Base-by-base conservation (phyloP, 2,888 invertebrate species). In the Zygaena filipendulae region DNA sequence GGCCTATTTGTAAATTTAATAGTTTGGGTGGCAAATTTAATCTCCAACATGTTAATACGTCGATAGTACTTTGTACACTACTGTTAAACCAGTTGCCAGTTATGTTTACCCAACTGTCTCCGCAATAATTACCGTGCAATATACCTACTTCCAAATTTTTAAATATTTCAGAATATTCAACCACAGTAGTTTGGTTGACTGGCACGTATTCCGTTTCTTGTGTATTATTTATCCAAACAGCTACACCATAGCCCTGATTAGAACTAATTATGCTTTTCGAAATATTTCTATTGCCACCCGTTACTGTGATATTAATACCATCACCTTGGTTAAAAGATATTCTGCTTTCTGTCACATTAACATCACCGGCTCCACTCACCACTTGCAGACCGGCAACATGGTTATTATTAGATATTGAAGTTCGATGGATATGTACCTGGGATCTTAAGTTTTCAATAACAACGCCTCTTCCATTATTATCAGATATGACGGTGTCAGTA, bases 401-500 rank as follows among this genome's bases (percentile, higher is more conserved):
- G 36, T 89, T 88, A 57, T 96, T 97, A 49, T 91, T 89, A 0
- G 91, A 90, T 26, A 97, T 85, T 0, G 90, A 87, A 7, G 90
- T 90, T 20, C 88, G 84, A 49, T 93, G 90, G 25, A 97, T 83
- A 58, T 92, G 90, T n/a, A 96, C 67, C 55, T 90, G 91, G 9
- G 94, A 94, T 51, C 97, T 84, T 30, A 97, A 81, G 59, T 95
- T 94, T 61, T 96, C 94, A 8, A 93, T 86, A n/a, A 86, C 91
- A 27, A 99, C 85, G n/a, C 99, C 99, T 56, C 96, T 87, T 0
- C 97, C 97, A 43, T 90, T 89, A 70, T 99, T 99, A 58, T 92
- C 89, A 2, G 88, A 87, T 33, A 98, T 86, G 18, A 87, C 85
- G 2, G 93, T 91, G 49, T 92, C 88, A 1, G 90, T 89, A 10